Conservation (phyloP, 2,797 vertebrate species). For the Astyanax mexicanus region DNA sequence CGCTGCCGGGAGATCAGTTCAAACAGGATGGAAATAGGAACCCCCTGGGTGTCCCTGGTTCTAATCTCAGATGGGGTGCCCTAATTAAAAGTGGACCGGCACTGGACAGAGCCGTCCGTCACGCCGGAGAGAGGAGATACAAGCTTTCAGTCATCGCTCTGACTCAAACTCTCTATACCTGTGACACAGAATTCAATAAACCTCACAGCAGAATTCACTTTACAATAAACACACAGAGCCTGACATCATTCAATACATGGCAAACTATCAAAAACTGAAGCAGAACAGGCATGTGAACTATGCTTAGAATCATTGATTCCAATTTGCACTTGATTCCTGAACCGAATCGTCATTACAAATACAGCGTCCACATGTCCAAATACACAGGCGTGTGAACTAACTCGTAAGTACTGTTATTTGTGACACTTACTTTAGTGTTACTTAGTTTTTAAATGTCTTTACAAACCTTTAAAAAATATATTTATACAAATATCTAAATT, state of each 20-base stretch:
- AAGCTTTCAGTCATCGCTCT: constrained; percentile 53
- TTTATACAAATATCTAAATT: too few species aligned
- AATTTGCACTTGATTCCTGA: too few species aligned
- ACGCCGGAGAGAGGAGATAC: constrained; percentile 59
- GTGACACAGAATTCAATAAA: neutral
- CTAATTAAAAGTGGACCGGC: constrained; percentile 75
- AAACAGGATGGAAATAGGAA: constrained; percentile 64
- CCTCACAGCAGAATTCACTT: neutral
- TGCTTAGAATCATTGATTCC: too few species aligned
- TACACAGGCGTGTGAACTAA: too few species aligned
- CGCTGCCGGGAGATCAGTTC: constrained; percentile 56
- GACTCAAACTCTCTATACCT: constrained; percentile 40
- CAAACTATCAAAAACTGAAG: neutral
- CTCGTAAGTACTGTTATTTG: too few species aligned
- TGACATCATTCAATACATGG: neutral
- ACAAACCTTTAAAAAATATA: too few species aligned
- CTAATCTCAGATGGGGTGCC: constrained; percentile 68
- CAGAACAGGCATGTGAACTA: too few species aligned
- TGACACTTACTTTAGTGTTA: too few species aligned
- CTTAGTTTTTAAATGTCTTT: too few species aligned
- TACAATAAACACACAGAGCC: constrained; percentile 17
- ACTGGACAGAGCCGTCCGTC: constrained; percentile 63
- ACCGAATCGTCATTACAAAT: too few species aligned
- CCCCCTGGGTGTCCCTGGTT: constrained; percentile 67
- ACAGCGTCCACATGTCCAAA: too few species aligned